Evolutionary conservation across 2,888 invertebrate species (phyloP), one percentile per base, ranked within the genome.

Genomic region (Clitarchus hookeri): DNA sequence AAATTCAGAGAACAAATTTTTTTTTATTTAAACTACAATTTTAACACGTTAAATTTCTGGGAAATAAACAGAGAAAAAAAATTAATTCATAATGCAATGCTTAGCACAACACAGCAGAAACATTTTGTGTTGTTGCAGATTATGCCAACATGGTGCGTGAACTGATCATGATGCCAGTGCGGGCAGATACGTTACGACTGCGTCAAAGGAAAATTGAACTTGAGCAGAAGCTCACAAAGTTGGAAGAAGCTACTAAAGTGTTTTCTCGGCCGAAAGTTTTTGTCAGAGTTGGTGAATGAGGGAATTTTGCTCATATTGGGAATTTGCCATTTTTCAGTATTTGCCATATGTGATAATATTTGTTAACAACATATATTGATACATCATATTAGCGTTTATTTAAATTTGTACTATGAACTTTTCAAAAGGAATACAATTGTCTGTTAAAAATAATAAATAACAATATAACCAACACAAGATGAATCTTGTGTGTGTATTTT

Each of bases 201-300:
- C 94, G 95, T 85, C 95, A 94, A 88, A 93, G 96, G 87, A 97
- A 97, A 92, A 95, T 96, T 91, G 96, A 97, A 90, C 93, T 98
- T 78, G 98, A 98, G 90, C 95, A 95, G 88, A 96, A 98, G 90
- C 92, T 98, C 16, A 94, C 95, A 85, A 95, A 96, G 90, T 93
- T 98, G 53, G 98, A 98, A 90, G 96, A 97, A 90, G 97, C 97
- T 77, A 97, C 98, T 89, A 96, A 97, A 91, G 96, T 97, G 86
- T 98, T 97, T 92, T 97, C 98, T 2, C 94, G 97, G 89, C 95
- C 96, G 2, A 97, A 97, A 92, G 98, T 98, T 48, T 98, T 95
- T 91, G 95, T 97, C 83, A 96, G 96, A 93, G 93, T 95, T 89
- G 95, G 95, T 88, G 94, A 94, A 89, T 95, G 90, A 89, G 1